These are phyloP conservation scores for Petrocephalus schoutedeni DNA, from an alignment of 2,797 vertebrate species.

Conservation along the genomic window DNA sequence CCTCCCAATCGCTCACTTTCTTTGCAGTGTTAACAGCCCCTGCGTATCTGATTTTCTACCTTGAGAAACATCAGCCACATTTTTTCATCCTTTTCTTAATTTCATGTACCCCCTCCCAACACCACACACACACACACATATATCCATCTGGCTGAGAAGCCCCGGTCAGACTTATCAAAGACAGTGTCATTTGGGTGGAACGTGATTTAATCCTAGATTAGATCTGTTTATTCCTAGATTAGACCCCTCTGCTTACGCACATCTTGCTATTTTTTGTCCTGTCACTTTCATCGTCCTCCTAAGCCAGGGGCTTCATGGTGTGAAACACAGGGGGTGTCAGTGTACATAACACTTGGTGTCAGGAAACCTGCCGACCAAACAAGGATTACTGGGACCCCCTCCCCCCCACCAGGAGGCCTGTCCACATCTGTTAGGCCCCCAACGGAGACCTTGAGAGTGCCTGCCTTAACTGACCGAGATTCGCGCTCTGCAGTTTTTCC, in stretches of 20 bases:
- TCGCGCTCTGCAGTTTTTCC: background rate
- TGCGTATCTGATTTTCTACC: background rate
- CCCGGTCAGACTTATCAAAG: background rate
- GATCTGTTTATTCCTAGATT: background rate
- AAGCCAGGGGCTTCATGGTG: background rate
- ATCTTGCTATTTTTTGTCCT: background rate
- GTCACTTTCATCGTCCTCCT: background rate
- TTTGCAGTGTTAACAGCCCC: background rate
- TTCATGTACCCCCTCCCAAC: background rate
- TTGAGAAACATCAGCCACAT: background rate
- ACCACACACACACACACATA: background rate
- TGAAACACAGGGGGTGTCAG: background rate
- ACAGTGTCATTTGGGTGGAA: background rate
- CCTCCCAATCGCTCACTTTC: background rate
- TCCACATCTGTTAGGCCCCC: slow-evolving; percentile 8
- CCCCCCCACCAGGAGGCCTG: background rate
- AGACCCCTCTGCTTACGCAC: background rate
- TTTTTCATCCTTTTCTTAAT: background rate
- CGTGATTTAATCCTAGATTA: background rate
- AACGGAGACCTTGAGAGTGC: background rate
- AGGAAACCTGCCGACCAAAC: background rate
- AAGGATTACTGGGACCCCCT: background rate
- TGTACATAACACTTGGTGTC: background rate
- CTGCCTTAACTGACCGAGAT: background rate
- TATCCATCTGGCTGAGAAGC: background rate